phyloP scores from a whole-genome alignment of 2,888 invertebrate genomes.

The Sceliomorpha sp. region DNA sequence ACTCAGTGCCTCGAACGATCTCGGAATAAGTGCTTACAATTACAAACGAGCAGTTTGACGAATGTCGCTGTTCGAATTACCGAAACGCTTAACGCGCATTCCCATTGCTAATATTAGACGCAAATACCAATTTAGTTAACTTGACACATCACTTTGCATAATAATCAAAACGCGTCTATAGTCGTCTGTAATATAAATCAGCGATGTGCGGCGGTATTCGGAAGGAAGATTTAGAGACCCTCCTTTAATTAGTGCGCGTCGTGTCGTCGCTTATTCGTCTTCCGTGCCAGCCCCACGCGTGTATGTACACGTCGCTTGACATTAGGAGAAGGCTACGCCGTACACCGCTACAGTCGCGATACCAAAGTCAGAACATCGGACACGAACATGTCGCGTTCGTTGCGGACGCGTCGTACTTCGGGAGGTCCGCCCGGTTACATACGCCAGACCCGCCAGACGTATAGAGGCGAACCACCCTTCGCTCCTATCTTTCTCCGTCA shows the following conservation, averaged over 20 bases:
- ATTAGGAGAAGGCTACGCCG: slow-evolving; percentile 53
- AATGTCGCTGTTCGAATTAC: no score
- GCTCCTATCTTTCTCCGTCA: slow-evolving; percentile 50
- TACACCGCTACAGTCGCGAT: slow-evolving; percentile 43
- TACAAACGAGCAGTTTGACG: no score
- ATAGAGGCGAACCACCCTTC: slow-evolving; percentile 37
- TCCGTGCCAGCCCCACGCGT: slow-evolving; percentile 48
- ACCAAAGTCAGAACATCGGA: slow-evolving; percentile 57
- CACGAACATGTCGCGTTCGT: slow-evolving; percentile 53
- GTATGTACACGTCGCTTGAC: slow-evolving; percentile 50
- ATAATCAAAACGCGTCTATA: slow-evolving; percentile 33
- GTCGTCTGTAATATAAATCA: slow-evolving; percentile 39
- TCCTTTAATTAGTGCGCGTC: slow-evolving; percentile 50
- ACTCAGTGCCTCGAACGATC: no score
- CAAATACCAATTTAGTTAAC: slow-evolving; percentile 12
- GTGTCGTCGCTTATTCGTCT: slow-evolving; percentile 54
- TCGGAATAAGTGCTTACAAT: no score
- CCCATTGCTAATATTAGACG: slow-evolving; percentile 12
- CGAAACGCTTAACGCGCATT: no score
- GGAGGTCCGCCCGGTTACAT: slow-evolving; percentile 42
- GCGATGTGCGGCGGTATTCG: slow-evolving; percentile 22
- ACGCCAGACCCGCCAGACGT: no score
- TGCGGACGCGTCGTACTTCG: slow-evolving; percentile 51
- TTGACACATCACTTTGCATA: slow-evolving; percentile 31
- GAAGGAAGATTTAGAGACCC: slow-evolving; percentile 46